Evolutionary conservation across 1,140 invertebrate genomes (phyloP), one percentile per base, ranked within the genome.

Genomic region (Tachypleus tridentatus): DNA sequence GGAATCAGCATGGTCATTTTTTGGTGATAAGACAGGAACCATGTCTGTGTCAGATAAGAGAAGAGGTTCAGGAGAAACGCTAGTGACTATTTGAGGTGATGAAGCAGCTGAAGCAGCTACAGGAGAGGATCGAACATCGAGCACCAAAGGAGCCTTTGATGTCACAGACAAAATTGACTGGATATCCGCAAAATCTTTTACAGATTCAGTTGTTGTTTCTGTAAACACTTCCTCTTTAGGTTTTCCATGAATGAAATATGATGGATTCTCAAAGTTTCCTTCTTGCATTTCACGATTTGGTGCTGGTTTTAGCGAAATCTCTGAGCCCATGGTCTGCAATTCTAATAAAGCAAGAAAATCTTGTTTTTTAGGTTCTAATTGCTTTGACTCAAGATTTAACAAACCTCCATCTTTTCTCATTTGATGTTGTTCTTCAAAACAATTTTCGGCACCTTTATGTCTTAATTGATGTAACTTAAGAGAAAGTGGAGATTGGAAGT

Each of bases 321-420:
- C 64, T n/a, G 61, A 59, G 9, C 65, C 66, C n/a, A 71, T 72
- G 51, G 72, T 71, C 56, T 85, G 85, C 2, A 92, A 77, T 70
- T 90, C 85, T 9, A 93, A 77, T 49, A 86, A 83, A 3, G 85
- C 85, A 68, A 93, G 86, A 73, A 93, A 93, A 61, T 89, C 84
- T 50, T 86, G 83, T 56, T 88, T 80, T 29, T 29, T 29, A 29
- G 29, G 29, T 29, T 29, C 29, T 29, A 29, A 29, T 2, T 29
- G 29, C 29, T 29, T 29, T 29, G 29, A 29, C 29, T 29, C 29
- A 29, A 29, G 29, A 29, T 29, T 29, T 29, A 29, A 29, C 29
- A 29, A 29, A 29, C 29, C 29, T 29, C 29, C 29, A 29, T 29
- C 29, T 29, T 29, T 29, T 29, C 29, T 29, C 29, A 29, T 29